phyloP scores from a whole-genome alignment of 2,888 invertebrate species.

The Chalcosyrphus nemorum region DNA sequence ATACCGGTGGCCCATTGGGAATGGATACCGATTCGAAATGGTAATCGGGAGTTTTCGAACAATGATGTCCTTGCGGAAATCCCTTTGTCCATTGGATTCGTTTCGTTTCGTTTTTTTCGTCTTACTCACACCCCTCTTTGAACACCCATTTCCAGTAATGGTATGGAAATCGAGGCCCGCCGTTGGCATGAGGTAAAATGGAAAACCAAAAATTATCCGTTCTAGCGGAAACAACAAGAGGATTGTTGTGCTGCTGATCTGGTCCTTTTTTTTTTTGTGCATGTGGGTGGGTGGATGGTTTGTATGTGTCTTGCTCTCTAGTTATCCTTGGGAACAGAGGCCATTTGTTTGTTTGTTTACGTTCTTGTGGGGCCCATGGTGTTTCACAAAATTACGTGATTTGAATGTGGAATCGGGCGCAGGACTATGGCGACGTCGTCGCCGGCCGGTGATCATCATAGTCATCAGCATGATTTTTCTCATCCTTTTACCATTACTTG shows the following conservation, averaged over 20 bases:
- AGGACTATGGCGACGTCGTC: neutral
- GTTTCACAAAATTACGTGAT: constrained; percentile 52
- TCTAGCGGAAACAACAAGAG: constrained; percentile 47
- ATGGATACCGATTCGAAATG: constrained; percentile 55
- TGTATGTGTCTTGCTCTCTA: neutral
- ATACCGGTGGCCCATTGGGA: constrained; percentile 31
- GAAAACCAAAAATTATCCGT: constrained; percentile 51
- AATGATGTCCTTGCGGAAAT: constrained; percentile 68
- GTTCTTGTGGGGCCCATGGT: constrained; percentile 27
- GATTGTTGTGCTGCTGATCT: constrained; percentile 45
- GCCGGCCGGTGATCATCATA: constrained; percentile 33
- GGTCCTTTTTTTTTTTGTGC: constrained; percentile 8
- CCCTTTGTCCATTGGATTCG: constrained; percentile 44
- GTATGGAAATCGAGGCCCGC: constrained; percentile 51
- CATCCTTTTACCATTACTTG: constrained; percentile 22
- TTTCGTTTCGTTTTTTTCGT: constrained; percentile 3
- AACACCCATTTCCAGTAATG: constrained; percentile 24
- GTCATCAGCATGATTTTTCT: constrained; percentile 39
- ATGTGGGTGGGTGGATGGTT: too few species aligned
- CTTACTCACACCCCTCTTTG: neutral
- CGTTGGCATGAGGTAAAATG: constrained; percentile 22
- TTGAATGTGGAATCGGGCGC: constrained; percentile 25
- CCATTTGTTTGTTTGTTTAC: constrained; percentile 41
- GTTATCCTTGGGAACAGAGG: constrained; percentile 12
- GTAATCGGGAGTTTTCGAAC: constrained; percentile 62